phyloP scores from a whole-genome alignment of 1,140 invertebrate genomes.

The Choristoneura fumiferana region DNA sequence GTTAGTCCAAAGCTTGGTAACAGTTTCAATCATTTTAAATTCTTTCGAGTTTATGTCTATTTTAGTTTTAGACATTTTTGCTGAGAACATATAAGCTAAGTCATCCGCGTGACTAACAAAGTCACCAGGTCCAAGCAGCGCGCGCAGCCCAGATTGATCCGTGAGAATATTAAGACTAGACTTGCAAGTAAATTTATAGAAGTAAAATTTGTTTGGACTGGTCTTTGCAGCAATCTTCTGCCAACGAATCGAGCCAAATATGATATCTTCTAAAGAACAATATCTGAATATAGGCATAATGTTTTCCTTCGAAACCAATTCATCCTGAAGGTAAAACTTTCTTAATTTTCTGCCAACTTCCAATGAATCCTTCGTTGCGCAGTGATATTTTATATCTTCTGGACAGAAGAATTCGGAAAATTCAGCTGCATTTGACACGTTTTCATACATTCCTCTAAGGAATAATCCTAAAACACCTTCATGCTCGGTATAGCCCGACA shows the following conservation, averaged over 20 bases:
- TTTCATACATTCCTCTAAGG: background rate
- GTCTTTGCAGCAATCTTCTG: background rate
- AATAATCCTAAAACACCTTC: background rate
- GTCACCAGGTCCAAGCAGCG: background rate
- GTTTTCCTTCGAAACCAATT: constrained; percentile 4
- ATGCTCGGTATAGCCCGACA: background rate
- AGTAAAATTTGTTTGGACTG: background rate
- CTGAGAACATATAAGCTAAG: background rate
- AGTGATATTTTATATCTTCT: background rate
- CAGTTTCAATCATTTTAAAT: background rate
- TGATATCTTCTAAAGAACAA: background rate
- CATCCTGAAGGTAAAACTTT: background rate
- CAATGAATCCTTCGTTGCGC: background rate
- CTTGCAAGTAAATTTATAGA: constrained; percentile 6
- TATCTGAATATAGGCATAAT: background rate
- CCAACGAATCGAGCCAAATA: constrained; percentile 11
- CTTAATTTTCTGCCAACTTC: constrained; percentile 16
- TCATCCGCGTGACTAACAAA: background rate
- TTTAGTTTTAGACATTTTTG: background rate
- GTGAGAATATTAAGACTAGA: background rate
- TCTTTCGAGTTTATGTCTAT: background rate
- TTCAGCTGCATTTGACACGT: background rate
- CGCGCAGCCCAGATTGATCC: background rate
- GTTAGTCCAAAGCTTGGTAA: constrained; percentile 16
- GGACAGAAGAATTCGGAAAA: constrained; percentile 14